A percentile compares a stretch with the other conserved stretches of the same genome.
These are phyloP conservation scores for Pentalonia nigronervosa DNA, from an alignment of 1,140 invertebrate genomes.

Conservation along the genomic window DNA sequence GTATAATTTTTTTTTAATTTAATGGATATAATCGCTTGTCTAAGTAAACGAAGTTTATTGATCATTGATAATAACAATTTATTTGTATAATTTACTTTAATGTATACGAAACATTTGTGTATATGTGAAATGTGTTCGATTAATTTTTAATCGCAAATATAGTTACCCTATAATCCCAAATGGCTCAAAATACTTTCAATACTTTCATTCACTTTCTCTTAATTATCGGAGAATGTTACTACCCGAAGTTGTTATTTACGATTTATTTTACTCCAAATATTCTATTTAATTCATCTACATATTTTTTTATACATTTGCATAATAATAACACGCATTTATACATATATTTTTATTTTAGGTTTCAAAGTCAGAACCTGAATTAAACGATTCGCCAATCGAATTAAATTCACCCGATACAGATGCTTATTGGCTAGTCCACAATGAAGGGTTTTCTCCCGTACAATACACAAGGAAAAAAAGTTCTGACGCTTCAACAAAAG, in stretches of 20 bases:
- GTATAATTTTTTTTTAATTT: not conserved
- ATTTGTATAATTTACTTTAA: not conserved
- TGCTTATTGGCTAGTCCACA: conserved; percentile 88
- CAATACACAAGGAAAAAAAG: conserved; percentile 67
- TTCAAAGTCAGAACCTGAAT: conserved; percentile 30
- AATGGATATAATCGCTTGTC: not conserved
- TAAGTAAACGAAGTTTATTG: not conserved
- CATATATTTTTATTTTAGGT: not conserved
- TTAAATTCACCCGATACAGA: conserved; percentile 82
- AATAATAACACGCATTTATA: not conserved
- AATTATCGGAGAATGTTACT: conserved; percentile 46
- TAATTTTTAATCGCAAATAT: conserved; percentile 1
- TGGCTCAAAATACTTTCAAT: conserved; percentile 50
- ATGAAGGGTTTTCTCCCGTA: conserved; percentile 85
- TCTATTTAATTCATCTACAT: not conserved
- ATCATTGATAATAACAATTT: not conserved
- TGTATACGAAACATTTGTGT: not conserved
- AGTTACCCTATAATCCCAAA: conserved; percentile 24
- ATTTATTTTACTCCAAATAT: conserved; percentile 25
- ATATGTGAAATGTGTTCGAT: not conserved
- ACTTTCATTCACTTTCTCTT: conserved; percentile 57
- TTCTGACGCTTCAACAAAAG: conserved; percentile 68
- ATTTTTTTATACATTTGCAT: not conserved
- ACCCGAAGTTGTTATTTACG: conserved; percentile 12
- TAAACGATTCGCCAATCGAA: conserved; percentile 73